phyloP scores from a whole-genome alignment of 1,140 invertebrate species.

The Harpegnathos saltator region DNA sequence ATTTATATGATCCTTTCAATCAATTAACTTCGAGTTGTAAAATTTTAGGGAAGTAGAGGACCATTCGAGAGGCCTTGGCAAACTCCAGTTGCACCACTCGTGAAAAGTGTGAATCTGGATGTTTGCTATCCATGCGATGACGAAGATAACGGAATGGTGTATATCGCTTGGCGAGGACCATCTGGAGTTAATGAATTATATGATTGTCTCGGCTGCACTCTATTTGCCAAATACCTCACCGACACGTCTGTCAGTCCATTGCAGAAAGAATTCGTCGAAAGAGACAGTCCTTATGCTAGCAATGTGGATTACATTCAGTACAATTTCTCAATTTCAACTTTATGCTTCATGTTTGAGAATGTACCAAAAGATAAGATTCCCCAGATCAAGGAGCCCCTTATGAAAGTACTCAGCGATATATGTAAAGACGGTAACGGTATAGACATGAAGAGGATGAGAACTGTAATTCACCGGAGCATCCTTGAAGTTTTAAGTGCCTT shows the following conservation, averaged over 20 bases:
- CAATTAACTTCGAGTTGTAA: slow-evolving; percentile 65
- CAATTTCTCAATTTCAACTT: slow-evolving; percentile 90
- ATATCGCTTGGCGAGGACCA: slow-evolving; percentile 94
- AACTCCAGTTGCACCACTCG: slow-evolving; percentile 88
- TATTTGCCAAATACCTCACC: slow-evolving; percentile 94
- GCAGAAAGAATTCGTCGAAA: slow-evolving; percentile 94
- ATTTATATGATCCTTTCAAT: slow-evolving; percentile 40
- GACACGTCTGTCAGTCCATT: slow-evolving; percentile 94
- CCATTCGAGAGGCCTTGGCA: slow-evolving; percentile 92
- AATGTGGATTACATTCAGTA: slow-evolving; percentile 89
- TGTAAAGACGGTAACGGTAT: slow-evolving; percentile 86
- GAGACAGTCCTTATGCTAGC: slow-evolving; percentile 92
- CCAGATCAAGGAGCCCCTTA: slow-evolving; percentile 88
- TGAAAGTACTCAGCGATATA: slow-evolving; percentile 87
- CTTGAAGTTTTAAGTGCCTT: slow-evolving; percentile 90
- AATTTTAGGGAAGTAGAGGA: slow-evolving; percentile 86
- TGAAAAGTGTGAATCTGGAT: slow-evolving; percentile 84
- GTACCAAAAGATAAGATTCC: slow-evolving; percentile 91
- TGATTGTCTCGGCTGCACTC: slow-evolving; percentile 88
- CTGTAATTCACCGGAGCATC: slow-evolving; percentile 91
- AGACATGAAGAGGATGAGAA: slow-evolving; percentile 91
- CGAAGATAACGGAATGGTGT: slow-evolving; percentile 93
- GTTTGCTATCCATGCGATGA: slow-evolving; percentile 94
- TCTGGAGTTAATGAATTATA: slow-evolving; percentile 87
- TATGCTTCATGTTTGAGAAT: slow-evolving; percentile 92